Percentiles rank a stretch among this genome's conserved stretches.
Conservation (phyloP, 2,797 vertebrate species). For the Neostethus bicornis region DNA sequence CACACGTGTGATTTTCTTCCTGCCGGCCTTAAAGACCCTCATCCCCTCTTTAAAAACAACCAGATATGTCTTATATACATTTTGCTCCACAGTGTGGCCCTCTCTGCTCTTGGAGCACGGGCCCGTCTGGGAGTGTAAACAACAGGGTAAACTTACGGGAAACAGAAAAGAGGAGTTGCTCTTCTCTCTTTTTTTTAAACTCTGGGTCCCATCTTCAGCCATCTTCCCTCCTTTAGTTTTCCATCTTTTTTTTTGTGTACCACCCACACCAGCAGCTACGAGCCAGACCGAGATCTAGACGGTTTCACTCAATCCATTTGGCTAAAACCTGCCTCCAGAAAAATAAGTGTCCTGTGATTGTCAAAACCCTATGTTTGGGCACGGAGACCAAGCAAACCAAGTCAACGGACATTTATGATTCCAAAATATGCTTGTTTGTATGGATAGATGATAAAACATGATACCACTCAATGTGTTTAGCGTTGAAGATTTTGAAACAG, state of each 20-base stretch:
- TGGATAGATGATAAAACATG: not conserved
- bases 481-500: not conserved
- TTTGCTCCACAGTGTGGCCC: slow-evolving; percentile 80
- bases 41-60: slow-evolving; percentile 41
- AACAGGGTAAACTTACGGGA: slow-evolving; percentile 74
- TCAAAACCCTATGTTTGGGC: slow-evolving; percentile 51
- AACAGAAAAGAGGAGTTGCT: slow-evolving; percentile 61
- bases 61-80: slow-evolving; percentile 81
- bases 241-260: slow-evolving; percentile 10
- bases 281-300: slow-evolving; percentile 18
- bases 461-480: not conserved
- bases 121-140: slow-evolving; percentile 84
- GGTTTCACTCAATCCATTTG: slow-evolving; percentile 6
- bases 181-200: slow-evolving; percentile 58
- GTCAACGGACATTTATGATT: not conserved
- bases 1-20: slow-evolving; percentile 5
- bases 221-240: slow-evolving; percentile 60
- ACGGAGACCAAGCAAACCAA: slow-evolving; percentile 17
- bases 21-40: slow-evolving; percentile 15
- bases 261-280: slow-evolving; percentile 16
- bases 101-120: slow-evolving; percentile 78
- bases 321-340: slow-evolving; percentile 22
- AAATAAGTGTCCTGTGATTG: slow-evolving; percentile 63
- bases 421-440: not conserved
- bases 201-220: slow-evolving; percentile 67